phyloP scores from a whole-genome alignment of 2,113 vertebrate species.

The Cygnus buccinator region DNA sequence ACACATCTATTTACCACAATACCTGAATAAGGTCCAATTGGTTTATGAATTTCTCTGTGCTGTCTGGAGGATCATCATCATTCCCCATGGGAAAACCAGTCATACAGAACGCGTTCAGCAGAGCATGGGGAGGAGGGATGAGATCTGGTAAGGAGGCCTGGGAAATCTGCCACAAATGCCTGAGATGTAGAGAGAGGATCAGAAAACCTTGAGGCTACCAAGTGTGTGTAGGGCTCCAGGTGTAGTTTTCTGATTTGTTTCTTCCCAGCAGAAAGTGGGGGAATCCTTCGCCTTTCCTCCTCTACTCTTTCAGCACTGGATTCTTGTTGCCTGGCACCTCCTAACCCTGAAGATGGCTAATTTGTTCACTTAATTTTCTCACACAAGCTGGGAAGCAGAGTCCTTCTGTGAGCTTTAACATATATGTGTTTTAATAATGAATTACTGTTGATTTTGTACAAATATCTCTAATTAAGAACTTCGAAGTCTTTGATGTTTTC shows the following conservation, averaged over 20 bases:
- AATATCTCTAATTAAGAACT: slow-evolving; percentile 17
- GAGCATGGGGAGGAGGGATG: background rate
- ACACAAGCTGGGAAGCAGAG: background rate
- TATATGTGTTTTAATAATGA: slow-evolving; percentile 35
- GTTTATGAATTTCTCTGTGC: background rate
- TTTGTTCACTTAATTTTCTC: background rate
- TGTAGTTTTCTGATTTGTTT: background rate
- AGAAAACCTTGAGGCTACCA: background rate
- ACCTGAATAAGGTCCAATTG: background rate
- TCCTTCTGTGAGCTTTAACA: slow-evolving; percentile 4
- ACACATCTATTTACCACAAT: background rate
- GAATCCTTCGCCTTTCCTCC: background rate
- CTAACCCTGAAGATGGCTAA: background rate
- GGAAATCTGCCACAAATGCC: background rate
- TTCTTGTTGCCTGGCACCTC: background rate
- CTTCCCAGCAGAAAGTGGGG: background rate
- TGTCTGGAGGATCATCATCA: background rate
- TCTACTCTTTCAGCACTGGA: background rate
- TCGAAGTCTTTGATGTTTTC: slow-evolving; percentile 21
- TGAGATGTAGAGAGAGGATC: background rate
- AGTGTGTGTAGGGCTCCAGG: background rate
- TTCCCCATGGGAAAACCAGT: background rate
- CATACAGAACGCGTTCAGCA: background rate
- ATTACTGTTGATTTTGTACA: slow-evolving; percentile 49
- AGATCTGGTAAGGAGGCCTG: background rate